A percentile compares a stretch with the other conserved stretches of the same genome.
phyloP scores from a whole-genome alignment of 2,888 invertebrate genomes.

The Corythucha ciliata region DNA sequence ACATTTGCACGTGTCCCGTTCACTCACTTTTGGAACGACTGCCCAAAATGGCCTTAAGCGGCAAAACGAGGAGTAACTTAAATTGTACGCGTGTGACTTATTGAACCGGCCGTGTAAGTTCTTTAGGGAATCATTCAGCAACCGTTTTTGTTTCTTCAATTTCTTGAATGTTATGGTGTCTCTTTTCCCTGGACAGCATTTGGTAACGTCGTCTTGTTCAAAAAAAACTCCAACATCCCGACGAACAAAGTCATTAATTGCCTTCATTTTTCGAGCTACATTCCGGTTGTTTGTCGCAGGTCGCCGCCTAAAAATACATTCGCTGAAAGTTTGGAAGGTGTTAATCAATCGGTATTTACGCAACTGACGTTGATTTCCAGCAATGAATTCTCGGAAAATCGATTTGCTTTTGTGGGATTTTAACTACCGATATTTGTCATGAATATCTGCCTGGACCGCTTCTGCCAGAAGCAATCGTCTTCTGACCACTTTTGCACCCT shows the following conservation, averaged over 20 bases:
- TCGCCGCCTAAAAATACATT: not conserved
- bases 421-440: too few species aligned
- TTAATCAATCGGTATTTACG: not conserved
- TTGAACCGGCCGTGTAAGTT: constrained; percentile 6
- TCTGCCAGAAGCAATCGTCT: too few species aligned
- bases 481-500: too few species aligned
- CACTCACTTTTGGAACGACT: constrained; percentile 11
- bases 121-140: constrained; percentile 18
- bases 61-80: constrained; percentile 18
- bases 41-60: constrained; percentile 27
- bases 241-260: constrained; percentile 10
- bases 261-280: constrained; percentile 10
- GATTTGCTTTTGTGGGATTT: too few species aligned
- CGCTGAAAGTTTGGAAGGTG: not conserved
- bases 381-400: too few species aligned
- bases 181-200: constrained; percentile 23
- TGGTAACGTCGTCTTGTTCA: constrained; percentile 21
- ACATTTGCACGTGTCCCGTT: constrained; percentile 23
- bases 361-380: too few species aligned
- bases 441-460: too few species aligned
- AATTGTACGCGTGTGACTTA: constrained; percentile 9
- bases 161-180: constrained; percentile 14
- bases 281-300: not conserved
- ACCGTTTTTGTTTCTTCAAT: constrained; percentile 21
- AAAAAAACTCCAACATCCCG: constrained; percentile 10